phyloP scores from a whole-genome alignment of 2,113 vertebrate species.

The Micromys minutus region DNA sequence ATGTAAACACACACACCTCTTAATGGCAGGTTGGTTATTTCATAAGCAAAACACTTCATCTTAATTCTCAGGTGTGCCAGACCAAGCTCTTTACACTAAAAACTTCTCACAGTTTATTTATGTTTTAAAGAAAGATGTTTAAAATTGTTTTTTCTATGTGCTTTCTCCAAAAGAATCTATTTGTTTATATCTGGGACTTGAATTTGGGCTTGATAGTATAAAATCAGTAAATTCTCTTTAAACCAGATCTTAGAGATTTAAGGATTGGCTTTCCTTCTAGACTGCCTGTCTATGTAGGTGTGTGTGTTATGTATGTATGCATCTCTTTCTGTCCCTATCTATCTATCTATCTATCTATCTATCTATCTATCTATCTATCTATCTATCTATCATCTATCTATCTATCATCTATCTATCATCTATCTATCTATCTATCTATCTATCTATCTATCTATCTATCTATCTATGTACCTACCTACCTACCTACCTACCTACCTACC shows the following conservation, averaged over 20 bases:
- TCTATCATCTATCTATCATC: not conserved
- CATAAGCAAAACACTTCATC: constrained; percentile 62
- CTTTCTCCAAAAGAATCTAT: not conserved
- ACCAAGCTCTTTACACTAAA: constrained; percentile 36
- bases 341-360: not conserved
- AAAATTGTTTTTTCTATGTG: not conserved
- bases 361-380: not conserved
- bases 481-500: not conserved
- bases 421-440: not conserved
- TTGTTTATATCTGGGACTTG: not conserved
- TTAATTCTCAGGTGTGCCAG: constrained; percentile 37
- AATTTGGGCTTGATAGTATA: constrained; percentile 14
- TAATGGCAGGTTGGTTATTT: constrained; percentile 25
- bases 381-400: not conserved
- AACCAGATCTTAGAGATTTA: not conserved
- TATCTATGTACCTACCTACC: not conserved
- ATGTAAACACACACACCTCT: constrained; percentile 60
- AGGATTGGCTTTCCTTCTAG: not conserved
- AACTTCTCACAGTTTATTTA: not conserved
- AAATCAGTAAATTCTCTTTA: not conserved
- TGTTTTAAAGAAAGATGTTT: constrained; percentile 29
- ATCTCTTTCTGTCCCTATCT: not conserved
- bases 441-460: not conserved
- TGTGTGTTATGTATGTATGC: too few relatives aligned
- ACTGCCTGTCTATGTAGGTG: too few relatives aligned